Base-by-base conservation (phyloP, 2,888 invertebrate genomes). In the Agrenia bidenticulata region DNA sequence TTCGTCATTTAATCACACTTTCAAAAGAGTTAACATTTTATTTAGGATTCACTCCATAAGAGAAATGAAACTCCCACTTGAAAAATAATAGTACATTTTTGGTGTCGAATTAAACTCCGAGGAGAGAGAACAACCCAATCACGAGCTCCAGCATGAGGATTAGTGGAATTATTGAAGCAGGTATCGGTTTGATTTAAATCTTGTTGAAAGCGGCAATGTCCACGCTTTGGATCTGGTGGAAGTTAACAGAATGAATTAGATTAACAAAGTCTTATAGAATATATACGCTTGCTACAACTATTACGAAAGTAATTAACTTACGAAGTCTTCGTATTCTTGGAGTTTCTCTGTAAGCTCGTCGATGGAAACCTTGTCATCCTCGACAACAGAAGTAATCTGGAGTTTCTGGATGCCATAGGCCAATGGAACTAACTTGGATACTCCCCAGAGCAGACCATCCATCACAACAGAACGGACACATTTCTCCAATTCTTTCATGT, bases 201-300 rank as follows among this genome's bases (percentile, higher is more conserved):
- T 95, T 94, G 82, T 95, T 94, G 82, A 97, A 97, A 70, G 95
- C 94, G 70, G 93, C 94, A 78, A 96, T 90, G 80, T 95, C 95
- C 59, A 94, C 90, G 41, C 92, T 92, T 83, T 95, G 94, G 55
- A 92, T 84, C 85, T 85, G 81, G 64, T 15, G n/a, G n/a, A n/a
- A n/a, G n/a, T n/a, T n/a, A n/a, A n/a, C n/a, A n/a, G n/a, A n/a
- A n/a, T n/a, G n/a, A n/a, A n/a, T 39, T 39, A 39, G 39, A 11
- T 58, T 41, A 37, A 63, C 17, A 24, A 39, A n/a, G n/a, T n/a
- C n/a, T n/a, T n/a, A n/a, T n/a, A n/a, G n/a, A n/a, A n/a, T n/a
- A n/a, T n/a, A n/a, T n/a, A n/a, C n/a, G n/a, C n/a, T n/a, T n/a
- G n/a, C n/a, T 32, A 32, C 4, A 32, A 32, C 32, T 11, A 11